Base-by-base conservation (phyloP, 2,888 invertebrate genomes). In the Gortyna flavago region DNA sequence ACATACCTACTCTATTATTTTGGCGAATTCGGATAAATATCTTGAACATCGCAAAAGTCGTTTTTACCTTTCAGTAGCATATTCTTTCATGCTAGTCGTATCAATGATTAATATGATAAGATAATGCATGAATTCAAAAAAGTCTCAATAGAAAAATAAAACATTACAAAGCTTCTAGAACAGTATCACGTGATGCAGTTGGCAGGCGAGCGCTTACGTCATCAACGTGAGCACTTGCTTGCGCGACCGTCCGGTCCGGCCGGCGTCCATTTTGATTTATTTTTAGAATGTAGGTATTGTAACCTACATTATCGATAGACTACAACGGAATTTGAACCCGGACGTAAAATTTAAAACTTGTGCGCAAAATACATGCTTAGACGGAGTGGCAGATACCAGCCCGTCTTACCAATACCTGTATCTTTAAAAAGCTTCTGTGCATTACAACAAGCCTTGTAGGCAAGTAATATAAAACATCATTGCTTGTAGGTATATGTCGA, bases 231-330 rank as follows among this genome's bases (percentile, higher is more conserved):
- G 67, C 72, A 54, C 5, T 69, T 51, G 18, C 41, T 64, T 75
- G 18, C 80, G 38, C 11, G 72, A 48, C 44, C 48, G 48, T 66
- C 48, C 18, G 13, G 62, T 64, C 35, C 13, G 77, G 41, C 35
- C 13, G 77, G 41, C 88, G 57, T 67, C 88, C 87, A 88, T 87
- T 87, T 87, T 87, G 83, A 44, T 80, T 72, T 2, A n/a, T 29
- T 51, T 18, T 57, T 44, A 18, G 0, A 65, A 16, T 44, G n/a
- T n/a, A n/a, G 3, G n/a, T 61, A n/a, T n/a, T n/a, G n/a, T n/a
- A 35, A 32, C 11, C 8, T 29, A 41, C 41, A 9, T 6, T 57
- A 16, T 0, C 2, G 29, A 29, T 9, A 74, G 25, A 6, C 75
- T 67, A 25, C 25, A 57, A 13, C 48, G 57, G 6, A 54, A 16